A percentile compares a stretch with the other conserved stretches of the same genome.
Evolutionary conservation across 2,797 vertebrate species (phyloP).

Genomic region (Thripadectes ignobilis): DNA sequence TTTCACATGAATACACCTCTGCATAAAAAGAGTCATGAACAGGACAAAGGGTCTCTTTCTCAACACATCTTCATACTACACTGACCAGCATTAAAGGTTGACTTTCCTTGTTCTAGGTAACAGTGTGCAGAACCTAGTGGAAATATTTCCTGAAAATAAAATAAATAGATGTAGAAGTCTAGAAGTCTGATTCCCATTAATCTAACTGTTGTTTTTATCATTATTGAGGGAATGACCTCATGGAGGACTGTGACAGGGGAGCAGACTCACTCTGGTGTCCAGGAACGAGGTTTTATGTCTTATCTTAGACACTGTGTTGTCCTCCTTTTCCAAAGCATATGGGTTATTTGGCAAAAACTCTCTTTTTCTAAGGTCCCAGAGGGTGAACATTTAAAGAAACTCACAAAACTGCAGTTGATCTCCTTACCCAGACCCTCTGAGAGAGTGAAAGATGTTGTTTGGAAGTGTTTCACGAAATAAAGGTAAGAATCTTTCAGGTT

Average conservation of each 20-base stretch:
- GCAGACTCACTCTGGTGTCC: not conserved
- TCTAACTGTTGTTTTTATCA: not conserved
- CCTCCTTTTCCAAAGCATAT: not conserved
- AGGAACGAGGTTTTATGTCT: not conserved
- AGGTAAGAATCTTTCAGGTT: not conserved
- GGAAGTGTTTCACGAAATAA: constrained; percentile 18
- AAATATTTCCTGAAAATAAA: not conserved
- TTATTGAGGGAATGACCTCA: not conserved
- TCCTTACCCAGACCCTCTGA: not conserved
- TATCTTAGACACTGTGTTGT: not conserved
- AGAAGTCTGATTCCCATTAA: not conserved
- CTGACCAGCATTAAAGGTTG: not conserved
- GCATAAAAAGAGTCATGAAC: not conserved
- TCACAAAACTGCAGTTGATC: not conserved
- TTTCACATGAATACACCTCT: not conserved
- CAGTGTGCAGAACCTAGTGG: not conserved
- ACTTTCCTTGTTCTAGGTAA: not conserved
- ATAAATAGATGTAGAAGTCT: not conserved
- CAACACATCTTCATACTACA: not conserved
- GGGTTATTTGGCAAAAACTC: not conserved
- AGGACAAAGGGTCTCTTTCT: not conserved
- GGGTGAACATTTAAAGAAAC: not conserved
- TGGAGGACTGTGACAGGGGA: not conserved
- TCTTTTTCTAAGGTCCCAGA: not conserved
- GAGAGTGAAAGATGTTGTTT: not conserved